phyloP scores from a whole-genome alignment of 1,140 invertebrate genomes.

The Eurosta solidaginis region DNA sequence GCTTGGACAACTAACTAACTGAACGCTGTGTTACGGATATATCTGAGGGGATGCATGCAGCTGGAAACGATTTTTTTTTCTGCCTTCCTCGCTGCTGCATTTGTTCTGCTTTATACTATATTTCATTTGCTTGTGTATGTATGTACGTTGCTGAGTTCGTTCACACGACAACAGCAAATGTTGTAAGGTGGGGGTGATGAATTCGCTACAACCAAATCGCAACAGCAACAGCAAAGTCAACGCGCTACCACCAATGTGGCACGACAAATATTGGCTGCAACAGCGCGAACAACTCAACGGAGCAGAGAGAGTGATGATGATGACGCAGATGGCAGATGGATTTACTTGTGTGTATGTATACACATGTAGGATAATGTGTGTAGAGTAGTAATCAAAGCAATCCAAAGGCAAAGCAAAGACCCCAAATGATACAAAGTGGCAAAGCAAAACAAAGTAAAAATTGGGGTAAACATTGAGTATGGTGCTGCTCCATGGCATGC shows the following conservation, averaged over 20 bases:
- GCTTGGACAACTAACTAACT: not conserved
- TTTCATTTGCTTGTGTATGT: not conserved
- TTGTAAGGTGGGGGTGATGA: not conserved
- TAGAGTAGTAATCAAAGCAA: too few relatives aligned
- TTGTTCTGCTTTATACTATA: too few relatives aligned
- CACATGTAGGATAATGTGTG: too few relatives aligned
- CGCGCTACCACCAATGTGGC: not conserved
- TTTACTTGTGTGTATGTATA: too few relatives aligned
- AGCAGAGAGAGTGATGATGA: too few relatives aligned
- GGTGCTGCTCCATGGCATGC: constrained; percentile 61
- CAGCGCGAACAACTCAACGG: not conserved
- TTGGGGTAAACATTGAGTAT: constrained; percentile 52
- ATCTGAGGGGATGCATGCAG: not conserved
- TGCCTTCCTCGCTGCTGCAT: not conserved
- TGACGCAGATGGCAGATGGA: too few relatives aligned
- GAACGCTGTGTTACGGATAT: not conserved
- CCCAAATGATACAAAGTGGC: constrained; percentile 22
- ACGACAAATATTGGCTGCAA: constrained; percentile 21
- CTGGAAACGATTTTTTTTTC: constrained; percentile 3
- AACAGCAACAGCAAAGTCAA: not conserved
- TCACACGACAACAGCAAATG: not conserved
- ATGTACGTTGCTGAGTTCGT: not conserved
- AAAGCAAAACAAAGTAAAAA: constrained; percentile 38
- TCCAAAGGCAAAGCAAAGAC: constrained; percentile 5
- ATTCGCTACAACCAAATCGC: not conserved